Conservation (phyloP, 2,888 invertebrate genomes). For the Unio delphinus region DNA sequence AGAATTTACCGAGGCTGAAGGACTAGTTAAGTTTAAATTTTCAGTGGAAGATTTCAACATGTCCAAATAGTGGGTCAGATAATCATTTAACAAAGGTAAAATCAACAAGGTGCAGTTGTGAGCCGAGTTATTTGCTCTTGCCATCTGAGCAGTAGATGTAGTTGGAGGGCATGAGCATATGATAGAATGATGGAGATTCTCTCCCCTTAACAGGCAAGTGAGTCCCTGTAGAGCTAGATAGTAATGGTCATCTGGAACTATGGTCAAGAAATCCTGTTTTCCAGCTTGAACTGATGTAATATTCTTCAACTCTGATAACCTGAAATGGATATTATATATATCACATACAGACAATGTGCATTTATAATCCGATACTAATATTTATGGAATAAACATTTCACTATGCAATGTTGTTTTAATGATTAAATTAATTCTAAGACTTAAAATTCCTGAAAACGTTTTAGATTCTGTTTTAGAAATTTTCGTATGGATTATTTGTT, state of each 20-base stretch:
- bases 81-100: constrained; percentile 53
- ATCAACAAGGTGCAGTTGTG: constrained; percentile 41
- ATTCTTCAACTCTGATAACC: constrained; percentile 29
- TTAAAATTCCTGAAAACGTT: too few species aligned
- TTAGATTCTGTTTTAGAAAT: too few species aligned
- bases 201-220: constrained; percentile 17
- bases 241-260: constrained; percentile 35
- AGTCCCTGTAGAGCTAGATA: constrained; percentile 42
- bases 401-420: too few species aligned
- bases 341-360: background rate
- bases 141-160: constrained; percentile 1
- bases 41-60: constrained; percentile 28
- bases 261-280: constrained; percentile 7
- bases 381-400: too few species aligned
- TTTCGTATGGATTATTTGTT: too few species aligned
- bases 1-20: constrained; percentile 16
- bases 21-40: constrained; percentile 14
- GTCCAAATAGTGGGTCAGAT: constrained; percentile 53
- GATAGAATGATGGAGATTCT: background rate
- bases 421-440: too few species aligned
- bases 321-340: constrained; percentile 5
- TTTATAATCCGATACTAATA: too few species aligned
- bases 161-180: background rate
- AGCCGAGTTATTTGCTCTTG: background rate
- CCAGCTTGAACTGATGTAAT: constrained; percentile 2